Evolutionary conservation across 2,888 invertebrate genomes (phyloP).

Genomic region (Noctuana brunneofusca): DNA sequence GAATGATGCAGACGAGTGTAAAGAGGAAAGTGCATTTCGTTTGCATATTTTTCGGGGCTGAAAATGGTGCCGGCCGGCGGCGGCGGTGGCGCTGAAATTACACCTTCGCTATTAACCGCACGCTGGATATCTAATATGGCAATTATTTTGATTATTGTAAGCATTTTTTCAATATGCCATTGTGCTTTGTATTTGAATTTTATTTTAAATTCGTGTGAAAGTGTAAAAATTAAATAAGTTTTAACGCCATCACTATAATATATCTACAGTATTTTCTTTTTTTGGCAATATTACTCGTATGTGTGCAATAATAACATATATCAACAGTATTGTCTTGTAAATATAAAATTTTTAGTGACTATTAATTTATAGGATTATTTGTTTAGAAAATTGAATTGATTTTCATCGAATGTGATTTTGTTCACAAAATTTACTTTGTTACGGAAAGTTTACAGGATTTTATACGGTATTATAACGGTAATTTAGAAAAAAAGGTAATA

Average conservation of each 20-base stretch:
- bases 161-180: neutral
- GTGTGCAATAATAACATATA: too few species aligned
- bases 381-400: too few species aligned
- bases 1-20: conserved; percentile 54
- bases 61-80: conserved; percentile 41
- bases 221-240: conserved; percentile 1
- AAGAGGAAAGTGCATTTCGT: conserved; percentile 66
- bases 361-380: too few species aligned
- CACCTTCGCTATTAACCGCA: conserved; percentile 3
- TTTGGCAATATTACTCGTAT: too few species aligned
- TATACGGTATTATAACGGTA: too few species aligned
- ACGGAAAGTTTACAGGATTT: too few species aligned
- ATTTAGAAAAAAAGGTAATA: too few species aligned
- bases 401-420: too few species aligned
- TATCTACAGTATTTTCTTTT: too few species aligned
- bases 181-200: neutral
- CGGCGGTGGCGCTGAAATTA: conserved; percentile 24
- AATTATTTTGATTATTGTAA: conserved; percentile 31
- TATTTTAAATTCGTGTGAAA: conserved; percentile 5
- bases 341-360: too few species aligned
- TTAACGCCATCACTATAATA: neutral
- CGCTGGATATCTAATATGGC: conserved; percentile 30
- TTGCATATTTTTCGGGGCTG: conserved; percentile 59
- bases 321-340: too few species aligned
- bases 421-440: too few species aligned